Conservation (phyloP, 2,113 vertebrate species). For the Herpetotheres cachinnans region DNA sequence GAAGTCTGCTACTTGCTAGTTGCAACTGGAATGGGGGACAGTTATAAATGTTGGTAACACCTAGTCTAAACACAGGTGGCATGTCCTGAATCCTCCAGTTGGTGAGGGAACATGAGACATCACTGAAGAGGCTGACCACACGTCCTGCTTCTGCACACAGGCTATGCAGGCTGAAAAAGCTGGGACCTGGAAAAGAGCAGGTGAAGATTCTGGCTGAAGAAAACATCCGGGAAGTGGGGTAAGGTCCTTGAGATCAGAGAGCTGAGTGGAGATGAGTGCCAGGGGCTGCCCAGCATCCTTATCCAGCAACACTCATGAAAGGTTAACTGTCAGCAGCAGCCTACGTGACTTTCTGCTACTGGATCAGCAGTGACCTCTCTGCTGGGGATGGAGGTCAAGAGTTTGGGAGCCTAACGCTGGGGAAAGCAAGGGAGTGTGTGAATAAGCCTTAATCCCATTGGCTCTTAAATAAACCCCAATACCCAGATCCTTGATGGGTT, state of each 20-base stretch:
- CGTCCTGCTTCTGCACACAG: not conserved
- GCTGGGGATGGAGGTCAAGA: accelerated
- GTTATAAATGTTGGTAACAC: not conserved
- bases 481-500: not conserved
- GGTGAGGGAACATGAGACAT: not conserved
- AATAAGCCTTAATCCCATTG: not conserved
- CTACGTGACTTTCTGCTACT: accelerated
- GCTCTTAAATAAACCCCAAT: not conserved
- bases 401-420: not conserved
- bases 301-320: not conserved
- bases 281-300: not conserved
- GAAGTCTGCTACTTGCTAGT: not conserved
- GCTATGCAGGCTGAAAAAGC: not conserved
- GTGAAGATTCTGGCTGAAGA: not conserved
- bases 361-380: not conserved
- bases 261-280: not conserved
- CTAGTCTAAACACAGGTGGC: not conserved
- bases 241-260: not conserved
- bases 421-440: not conserved
- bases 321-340: not conserved
- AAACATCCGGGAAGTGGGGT: not conserved
- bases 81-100: accelerated
- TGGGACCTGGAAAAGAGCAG: not conserved
- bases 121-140: not conserved
- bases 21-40: not conserved